Base-by-base conservation (phyloP, 2,113 vertebrate genomes). In the Heliornis fulica region DNA sequence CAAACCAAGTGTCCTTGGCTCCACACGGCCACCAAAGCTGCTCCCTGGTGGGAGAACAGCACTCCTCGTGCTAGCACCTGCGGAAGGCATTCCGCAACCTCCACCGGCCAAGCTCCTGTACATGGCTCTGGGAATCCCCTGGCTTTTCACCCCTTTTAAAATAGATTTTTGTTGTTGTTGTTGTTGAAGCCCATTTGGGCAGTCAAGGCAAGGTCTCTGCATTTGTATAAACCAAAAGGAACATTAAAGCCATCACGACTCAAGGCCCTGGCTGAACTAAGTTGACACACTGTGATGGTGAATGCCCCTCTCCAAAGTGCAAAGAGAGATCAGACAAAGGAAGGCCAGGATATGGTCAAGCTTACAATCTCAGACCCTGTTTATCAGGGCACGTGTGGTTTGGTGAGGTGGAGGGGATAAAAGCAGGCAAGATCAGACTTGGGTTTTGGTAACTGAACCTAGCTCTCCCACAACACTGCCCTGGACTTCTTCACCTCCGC, bases 211-310 rank as follows among this genome's bases (percentile, higher is more conserved):
- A 89, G 77, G 61, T 14, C 13, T 64, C 28, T 48, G 25, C 15
- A 4, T 23, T 26, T 28, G 66, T 82, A 5, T 65, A 85, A 90
- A 64, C 70, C 57, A 76, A 84, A 74, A 83, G 23, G 54, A 50
- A 83, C 21, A 10, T 82, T 48, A 85, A 66, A 95, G 50, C 45
- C 75, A 41, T n/a, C 1, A 6, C n/a, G 94, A 13, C 32, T 61
- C n/a, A 32, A 72, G 57, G 61, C 23, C 75, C 28, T 0, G 0
- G 50, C 40, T 71, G 65, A 81, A 54, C 46, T 45, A 57, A 66
- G 43, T 31, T 53, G 77, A 71, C n/a, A 53, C 0, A 1, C 28
- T 36, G 41, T 50, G 56, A 59, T 0, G 0, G 31, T 22, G 23
- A 81, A 69, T 20, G 36, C 4, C 14, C 3, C 45, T 20, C 13